These are phyloP conservation scores for Enteromius anoplus DNA, from an alignment of 2,797 vertebrate species.

Conservation along the genomic window DNA sequence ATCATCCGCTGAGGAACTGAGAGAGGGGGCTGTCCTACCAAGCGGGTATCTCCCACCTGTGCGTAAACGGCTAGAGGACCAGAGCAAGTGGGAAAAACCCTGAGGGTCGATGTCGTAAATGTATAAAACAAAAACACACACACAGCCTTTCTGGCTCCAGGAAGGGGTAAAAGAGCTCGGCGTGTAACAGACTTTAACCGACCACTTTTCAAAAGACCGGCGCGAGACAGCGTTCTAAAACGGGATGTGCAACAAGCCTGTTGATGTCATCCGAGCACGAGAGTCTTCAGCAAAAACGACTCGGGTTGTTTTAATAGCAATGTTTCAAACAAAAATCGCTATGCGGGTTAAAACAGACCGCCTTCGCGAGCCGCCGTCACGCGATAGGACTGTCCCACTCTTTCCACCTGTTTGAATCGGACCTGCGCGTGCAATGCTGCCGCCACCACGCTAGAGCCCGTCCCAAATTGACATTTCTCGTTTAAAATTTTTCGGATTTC, in stretches of 20 bases:
- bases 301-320: neutral
- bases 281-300: neutral
- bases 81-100: conserved; percentile 57
- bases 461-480: conserved; percentile 23
- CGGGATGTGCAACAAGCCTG: conserved; percentile 25
- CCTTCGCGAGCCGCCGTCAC: conserved; percentile 47
- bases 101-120: conserved; percentile 59
- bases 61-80: conserved; percentile 74
- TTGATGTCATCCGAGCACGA: conserved; percentile 7
- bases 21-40: conserved; percentile 80
- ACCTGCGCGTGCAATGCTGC: conserved; percentile 60
- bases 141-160: conserved; percentile 19
- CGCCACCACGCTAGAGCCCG: conserved; percentile 38
- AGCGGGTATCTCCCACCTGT: conserved; percentile 83
- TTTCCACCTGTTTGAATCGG: conserved; percentile 83
- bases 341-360: conserved; percentile 3
- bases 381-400: conserved; percentile 70
- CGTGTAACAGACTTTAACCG: conserved; percentile 32
- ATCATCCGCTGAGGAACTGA: conserved; percentile 74
- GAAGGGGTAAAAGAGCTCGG: neutral
- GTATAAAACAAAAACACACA: conserved; percentile 72
- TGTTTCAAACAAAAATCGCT: neutral
- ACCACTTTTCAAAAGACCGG: conserved; percentile 34
- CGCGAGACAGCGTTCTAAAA: conserved; percentile 25
- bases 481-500: neutral